Conservation (phyloP, 2,113 vertebrate species). For the Hyperoodon ampullatus region DNA sequence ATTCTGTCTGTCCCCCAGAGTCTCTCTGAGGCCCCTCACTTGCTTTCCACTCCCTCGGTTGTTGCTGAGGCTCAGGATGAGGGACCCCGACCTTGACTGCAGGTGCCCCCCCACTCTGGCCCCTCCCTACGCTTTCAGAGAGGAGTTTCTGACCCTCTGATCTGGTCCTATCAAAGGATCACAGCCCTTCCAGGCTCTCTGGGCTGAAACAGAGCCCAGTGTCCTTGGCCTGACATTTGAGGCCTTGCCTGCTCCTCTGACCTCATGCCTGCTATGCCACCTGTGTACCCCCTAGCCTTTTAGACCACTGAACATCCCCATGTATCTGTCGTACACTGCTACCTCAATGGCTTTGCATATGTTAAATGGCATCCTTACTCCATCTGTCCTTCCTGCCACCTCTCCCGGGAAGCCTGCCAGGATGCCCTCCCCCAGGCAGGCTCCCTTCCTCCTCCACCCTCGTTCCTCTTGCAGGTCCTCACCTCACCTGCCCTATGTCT, state of each 20-base stretch:
- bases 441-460: no score
- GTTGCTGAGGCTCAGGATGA: background rate
- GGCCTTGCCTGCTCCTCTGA: background rate
- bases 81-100: background rate
- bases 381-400: background rate
- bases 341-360: rapidly evolving
- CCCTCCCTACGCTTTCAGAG: rapidly evolving
- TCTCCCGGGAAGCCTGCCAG: background rate
- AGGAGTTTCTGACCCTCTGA: background rate
- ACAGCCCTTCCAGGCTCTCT: background rate
- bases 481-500: background rate
- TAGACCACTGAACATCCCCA: background rate
- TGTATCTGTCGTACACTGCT: rapidly evolving
- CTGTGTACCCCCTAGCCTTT: background rate
- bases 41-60: rapidly evolving
- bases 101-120: rapidly evolving
- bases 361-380: background rate
- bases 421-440: background rate
- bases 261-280: rapidly evolving
- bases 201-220: background rate
- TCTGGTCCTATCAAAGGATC: no score
- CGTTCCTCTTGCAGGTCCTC: background rate
- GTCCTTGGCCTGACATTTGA: background rate
- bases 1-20: background rate
- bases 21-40: background rate